Evolutionary conservation across 2,113 vertebrate species (phyloP).

Genomic region (Pholis gunnellus): DNA sequence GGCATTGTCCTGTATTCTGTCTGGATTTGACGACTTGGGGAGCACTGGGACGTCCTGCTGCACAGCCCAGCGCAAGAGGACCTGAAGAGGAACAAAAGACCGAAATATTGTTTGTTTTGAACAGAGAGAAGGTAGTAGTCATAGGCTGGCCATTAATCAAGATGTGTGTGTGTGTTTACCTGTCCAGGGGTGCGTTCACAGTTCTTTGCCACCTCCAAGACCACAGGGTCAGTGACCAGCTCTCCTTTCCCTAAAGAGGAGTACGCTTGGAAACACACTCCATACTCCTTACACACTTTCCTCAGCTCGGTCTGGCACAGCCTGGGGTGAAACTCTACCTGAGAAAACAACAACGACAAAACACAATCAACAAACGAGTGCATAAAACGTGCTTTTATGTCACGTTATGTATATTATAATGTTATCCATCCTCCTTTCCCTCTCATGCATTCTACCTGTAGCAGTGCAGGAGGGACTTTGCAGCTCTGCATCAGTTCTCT

Average conservation of each 20-base stretch:
- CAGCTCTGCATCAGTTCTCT: constrained; percentile 80
- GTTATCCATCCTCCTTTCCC: not conserved
- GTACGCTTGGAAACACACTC: constrained; percentile 87
- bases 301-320: constrained; percentile 83
- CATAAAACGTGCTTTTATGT: not conserved
- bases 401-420: not conserved
- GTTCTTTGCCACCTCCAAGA: constrained; percentile 77
- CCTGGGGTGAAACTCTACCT: constrained; percentile 88
- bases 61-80: constrained; percentile 86
- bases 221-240: constrained; percentile 75
- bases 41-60: constrained; percentile 84
- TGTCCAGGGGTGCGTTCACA: constrained; percentile 80
- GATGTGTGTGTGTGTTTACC: constrained; percentile 54
- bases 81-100: constrained; percentile 40
- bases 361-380: not conserved
- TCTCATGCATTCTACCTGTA: constrained; percentile 61
- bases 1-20: constrained; percentile 80
- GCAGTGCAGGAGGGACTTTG: constrained; percentile 79
- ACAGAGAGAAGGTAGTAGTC: not conserved
- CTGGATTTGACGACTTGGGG: constrained; percentile 83
- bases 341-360: constrained; percentile 35
- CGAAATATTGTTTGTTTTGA: not conserved
- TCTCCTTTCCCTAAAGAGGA: constrained; percentile 85
- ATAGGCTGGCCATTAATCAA: not conserved
- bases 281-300: constrained; percentile 75